phyloP scores from a whole-genome alignment of 2,797 vertebrate species.

The Scleropages formosus region DNA sequence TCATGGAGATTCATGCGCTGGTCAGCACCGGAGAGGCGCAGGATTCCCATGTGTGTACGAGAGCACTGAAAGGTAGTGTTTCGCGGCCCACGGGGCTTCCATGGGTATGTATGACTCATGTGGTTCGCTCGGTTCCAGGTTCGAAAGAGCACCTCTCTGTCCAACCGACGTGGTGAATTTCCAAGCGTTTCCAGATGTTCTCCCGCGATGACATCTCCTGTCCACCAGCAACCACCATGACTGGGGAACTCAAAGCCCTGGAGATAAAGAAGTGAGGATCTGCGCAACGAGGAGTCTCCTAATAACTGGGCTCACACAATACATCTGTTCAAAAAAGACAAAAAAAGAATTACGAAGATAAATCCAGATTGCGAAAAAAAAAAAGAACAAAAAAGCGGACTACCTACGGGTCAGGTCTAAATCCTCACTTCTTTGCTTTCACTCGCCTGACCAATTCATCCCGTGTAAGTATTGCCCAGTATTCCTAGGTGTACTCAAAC shows the following conservation, averaged over 20 bases:
- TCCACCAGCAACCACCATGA: neutral
- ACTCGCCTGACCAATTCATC: too few species aligned
- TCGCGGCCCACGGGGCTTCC: neutral
- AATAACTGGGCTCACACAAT: neutral
- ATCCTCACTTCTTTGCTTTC: too few species aligned
- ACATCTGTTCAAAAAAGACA: too few species aligned
- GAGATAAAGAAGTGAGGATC: neutral
- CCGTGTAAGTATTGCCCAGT: too few species aligned
- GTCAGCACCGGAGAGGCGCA: slow-evolving; percentile 39
- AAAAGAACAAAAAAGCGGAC: too few species aligned
- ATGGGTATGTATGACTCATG: neutral
- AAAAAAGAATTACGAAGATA: too few species aligned
- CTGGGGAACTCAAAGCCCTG: slow-evolving; percentile 38
- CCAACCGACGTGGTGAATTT: neutral
- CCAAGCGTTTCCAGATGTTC: slow-evolving; percentile 6
- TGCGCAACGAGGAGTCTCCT: neutral
- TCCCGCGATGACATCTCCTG: neutral
- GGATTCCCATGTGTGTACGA: slow-evolving; percentile 36
- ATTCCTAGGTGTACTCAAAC: too few species aligned
- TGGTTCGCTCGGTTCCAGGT: neutral
- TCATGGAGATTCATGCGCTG: neutral
- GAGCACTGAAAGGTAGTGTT: neutral
- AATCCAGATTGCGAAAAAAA: too few species aligned
- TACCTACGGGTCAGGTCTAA: too few species aligned
- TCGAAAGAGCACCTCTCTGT: neutral